These are phyloP conservation scores for Halcyon malimbica DNA, from an alignment of 2,113 vertebrate species.

Conservation along the genomic window DNA sequence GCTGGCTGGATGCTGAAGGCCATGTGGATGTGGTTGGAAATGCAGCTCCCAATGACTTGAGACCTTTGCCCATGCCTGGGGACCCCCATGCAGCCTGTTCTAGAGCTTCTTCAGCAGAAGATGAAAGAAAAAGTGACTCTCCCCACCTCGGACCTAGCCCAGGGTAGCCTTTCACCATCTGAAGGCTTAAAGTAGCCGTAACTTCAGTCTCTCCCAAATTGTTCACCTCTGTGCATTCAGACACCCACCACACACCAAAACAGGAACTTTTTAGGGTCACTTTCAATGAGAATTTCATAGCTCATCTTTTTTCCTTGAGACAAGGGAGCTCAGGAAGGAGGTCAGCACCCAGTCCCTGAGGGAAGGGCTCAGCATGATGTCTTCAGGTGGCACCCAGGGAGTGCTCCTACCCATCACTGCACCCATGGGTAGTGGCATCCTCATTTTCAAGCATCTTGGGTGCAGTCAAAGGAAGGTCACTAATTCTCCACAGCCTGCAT, in stretches of 20 bases:
- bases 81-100: rapidly evolving
- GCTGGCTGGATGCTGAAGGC: background rate
- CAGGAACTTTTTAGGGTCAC: background rate
- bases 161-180: rapidly evolving
- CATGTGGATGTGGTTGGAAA: rapidly evolving
- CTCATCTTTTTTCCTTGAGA: background rate
- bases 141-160: background rate
- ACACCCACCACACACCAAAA: rapidly evolving
- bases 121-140: background rate
- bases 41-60: rapidly evolving
- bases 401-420: background rate
- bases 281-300: background rate
- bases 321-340: rapidly evolving
- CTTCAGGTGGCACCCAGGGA: rapidly evolving
- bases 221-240: rapidly evolving
- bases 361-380: rapidly evolving
- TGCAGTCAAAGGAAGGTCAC: background rate
- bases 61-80: background rate
- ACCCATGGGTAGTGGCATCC: rapidly evolving
- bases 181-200: background rate
- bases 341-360: rapidly evolving
- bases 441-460: background rate
- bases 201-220: background rate
- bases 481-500: background rate
- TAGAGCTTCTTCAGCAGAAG: background rate